Evolutionary conservation across 2,888 invertebrate genomes (phyloP).

Genomic region (Ephialtes manifestator): DNA sequence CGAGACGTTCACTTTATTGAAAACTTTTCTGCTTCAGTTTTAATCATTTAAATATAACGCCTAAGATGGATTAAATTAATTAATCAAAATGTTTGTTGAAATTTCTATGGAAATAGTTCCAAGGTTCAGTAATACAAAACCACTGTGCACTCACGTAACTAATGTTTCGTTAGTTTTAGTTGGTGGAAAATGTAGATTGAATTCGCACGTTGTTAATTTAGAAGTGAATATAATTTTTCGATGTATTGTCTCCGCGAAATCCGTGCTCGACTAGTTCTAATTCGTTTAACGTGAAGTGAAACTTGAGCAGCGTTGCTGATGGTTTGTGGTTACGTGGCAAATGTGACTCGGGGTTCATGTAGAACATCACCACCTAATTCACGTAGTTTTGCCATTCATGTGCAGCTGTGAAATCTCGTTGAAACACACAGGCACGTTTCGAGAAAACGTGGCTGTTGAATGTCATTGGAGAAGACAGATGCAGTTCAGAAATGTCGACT

Average conservation of each 20-base stretch:
- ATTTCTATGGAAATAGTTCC: background rate
- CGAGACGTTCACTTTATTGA: too few species aligned
- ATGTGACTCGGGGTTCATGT: background rate
- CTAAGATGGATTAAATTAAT: background rate
- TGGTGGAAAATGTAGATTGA: background rate
- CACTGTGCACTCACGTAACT: background rate
- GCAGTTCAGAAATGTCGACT: constrained; percentile 10
- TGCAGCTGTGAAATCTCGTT: constrained; percentile 1
- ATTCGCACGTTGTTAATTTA: background rate
- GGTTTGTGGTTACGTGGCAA: constrained; percentile 15
- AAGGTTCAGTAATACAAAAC: background rate
- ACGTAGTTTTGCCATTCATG: constrained; percentile 33
- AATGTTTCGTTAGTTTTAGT: background rate
- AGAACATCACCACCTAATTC: background rate
- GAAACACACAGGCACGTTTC: constrained; percentile 7
- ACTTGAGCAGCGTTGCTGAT: background rate
- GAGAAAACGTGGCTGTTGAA: constrained; percentile 12
- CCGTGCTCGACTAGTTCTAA: background rate
- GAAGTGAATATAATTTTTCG: background rate
- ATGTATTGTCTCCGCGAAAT: background rate
- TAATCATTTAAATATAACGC: too few species aligned
- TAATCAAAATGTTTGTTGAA: background rate
- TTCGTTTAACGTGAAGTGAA: background rate
- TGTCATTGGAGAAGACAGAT: background rate
- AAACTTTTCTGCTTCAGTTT: too few species aligned